Base-by-base conservation (phyloP, 2,888 invertebrate species). In the Pterobdella sp. region DNA sequence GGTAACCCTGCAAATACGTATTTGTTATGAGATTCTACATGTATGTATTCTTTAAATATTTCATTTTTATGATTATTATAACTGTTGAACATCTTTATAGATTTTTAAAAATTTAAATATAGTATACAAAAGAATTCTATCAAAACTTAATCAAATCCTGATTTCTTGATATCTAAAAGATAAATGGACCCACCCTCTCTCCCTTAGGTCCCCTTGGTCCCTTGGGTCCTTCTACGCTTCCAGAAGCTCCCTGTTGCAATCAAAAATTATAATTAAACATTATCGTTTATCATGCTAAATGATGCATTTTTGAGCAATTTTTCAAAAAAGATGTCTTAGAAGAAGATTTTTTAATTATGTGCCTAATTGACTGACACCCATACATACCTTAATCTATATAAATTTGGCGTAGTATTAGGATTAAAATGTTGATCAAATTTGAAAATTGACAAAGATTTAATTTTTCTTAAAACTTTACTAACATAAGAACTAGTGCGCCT, bases 201-300 rank as follows among this genome's bases (percentile, higher is more conserved):
- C 90, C 90, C 18, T 85, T 82, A 0, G 86, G 84, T 1, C 89
- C 88, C 31, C 84, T 84, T 26, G 85, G 81, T 7, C 89, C 91
- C 22, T 36, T 35, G 4, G 70, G 70, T 42, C 73, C 72, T 65
- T 66, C 37, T 1, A 49, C 66, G 31, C 42, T 42, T 37, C 65
- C 72, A 14, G 66, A 4, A 32, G n/a, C 22, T 66, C 66, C 36
- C 36, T 35, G 34, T 3, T n/a, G n/a, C n/a, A n/a, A n/a, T n/a
- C n/a, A n/a, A n/a, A n/a, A n/a, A n/a, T n/a, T n/a, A n/a, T n/a
- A n/a, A n/a, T n/a, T n/a, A n/a, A n/a, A n/a, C n/a, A n/a, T n/a
- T n/a, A n/a, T n/a, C n/a, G n/a, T n/a, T n/a, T n/a, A n/a, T n/a
- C n/a, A n/a, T n/a, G n/a, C n/a, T n/a, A n/a, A n/a, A n/a, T n/a